phyloP scores from a whole-genome alignment of 2,113 vertebrate genomes.

The Geococcyx californianus region DNA sequence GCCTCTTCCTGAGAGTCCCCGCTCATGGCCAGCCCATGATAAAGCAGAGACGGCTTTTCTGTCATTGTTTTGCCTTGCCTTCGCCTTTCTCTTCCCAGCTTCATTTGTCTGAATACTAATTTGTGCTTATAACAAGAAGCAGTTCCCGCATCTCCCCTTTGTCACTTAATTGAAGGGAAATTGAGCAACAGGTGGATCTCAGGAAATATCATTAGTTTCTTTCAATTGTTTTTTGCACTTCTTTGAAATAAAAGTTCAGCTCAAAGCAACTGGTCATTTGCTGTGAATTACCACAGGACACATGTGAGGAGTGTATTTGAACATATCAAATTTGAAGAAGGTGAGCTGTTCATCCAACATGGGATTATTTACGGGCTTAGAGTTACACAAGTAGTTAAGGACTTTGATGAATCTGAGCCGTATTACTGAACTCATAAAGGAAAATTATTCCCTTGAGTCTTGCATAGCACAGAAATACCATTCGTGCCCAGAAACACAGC shows the following conservation, averaged over 20 bases:
- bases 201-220: slow-evolving; percentile 53
- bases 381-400: not conserved
- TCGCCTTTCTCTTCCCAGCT: not conserved
- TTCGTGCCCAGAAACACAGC: not conserved
- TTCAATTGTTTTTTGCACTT: slow-evolving; percentile 49
- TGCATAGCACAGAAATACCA: not conserved
- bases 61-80: slow-evolving; percentile 26
- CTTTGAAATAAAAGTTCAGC: slow-evolving; percentile 46
- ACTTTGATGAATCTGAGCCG: not conserved
- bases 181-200: slow-evolving; percentile 63
- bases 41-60: slow-evolving; percentile 35
- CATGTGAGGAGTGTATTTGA: not conserved
- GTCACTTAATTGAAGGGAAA: slow-evolving; percentile 57
- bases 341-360: not conserved
- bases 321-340: not conserved
- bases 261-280: not conserved
- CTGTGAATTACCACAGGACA: slow-evolving; percentile 23
- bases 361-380: not conserved
- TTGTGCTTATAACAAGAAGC: slow-evolving; percentile 57
- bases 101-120: slow-evolving; percentile 13
- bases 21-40: not conserved
- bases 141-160: slow-evolving; percentile 38
- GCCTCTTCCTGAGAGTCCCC: slow-evolving; percentile 26
- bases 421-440: not conserved
- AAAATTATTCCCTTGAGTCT: not conserved